phyloP scores from a whole-genome alignment of 2,888 invertebrate species.

The Lobophora halterata region DNA sequence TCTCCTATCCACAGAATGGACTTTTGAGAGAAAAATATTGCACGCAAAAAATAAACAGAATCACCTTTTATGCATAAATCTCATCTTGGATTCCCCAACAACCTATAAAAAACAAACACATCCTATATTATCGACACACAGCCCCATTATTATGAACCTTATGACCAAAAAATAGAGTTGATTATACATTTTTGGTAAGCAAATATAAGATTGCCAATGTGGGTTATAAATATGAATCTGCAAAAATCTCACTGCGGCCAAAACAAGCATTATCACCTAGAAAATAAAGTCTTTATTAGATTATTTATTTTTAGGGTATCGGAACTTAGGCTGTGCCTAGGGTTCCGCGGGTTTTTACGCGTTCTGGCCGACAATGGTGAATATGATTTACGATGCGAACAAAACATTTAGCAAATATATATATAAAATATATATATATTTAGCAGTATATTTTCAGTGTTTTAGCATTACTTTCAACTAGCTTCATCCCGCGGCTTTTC shows the following conservation, averaged over 20 bases:
- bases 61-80: conserved; percentile 41
- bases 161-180: conserved; percentile 7
- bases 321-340: conserved; percentile 26
- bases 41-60: conserved; percentile 30
- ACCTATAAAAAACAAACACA: conserved; percentile 39
- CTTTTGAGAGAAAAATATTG: conserved; percentile 24
- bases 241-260: conserved; percentile 34
- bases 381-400: conserved; percentile 23
- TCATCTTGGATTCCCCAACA: conserved; percentile 40
- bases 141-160: conserved; percentile 9
- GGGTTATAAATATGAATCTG: conserved; percentile 41
- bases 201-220: conserved; percentile 31
- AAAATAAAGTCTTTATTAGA: conserved; percentile 28
- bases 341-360: conserved; percentile 28
- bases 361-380: conserved; percentile 16
- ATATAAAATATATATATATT: no score
- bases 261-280: conserved; percentile 22
- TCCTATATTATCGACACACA: conserved; percentile 14
- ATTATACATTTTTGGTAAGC: conserved; percentile 6
- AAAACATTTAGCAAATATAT: background rate
- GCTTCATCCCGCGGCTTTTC: no score
- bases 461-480: no score
- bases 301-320: conserved; percentile 17
- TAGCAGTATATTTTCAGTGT: no score
- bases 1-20: conserved; percentile 17